These are phyloP conservation scores for Nymphalis c-album DNA, from an alignment of 2,888 invertebrate genomes.

Conservation along the genomic window DNA sequence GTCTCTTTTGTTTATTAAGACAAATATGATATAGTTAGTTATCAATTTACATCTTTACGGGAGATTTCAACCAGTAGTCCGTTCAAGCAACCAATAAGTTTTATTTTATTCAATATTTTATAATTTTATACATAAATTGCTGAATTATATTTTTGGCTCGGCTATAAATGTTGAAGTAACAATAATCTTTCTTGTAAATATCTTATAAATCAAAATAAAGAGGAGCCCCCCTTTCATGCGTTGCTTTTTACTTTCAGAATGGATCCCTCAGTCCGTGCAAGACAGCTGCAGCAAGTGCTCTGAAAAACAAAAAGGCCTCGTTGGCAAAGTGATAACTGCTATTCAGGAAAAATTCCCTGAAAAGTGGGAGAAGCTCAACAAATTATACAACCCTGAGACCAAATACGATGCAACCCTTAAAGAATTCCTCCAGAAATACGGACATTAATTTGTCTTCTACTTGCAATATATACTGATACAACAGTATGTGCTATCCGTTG, in stretches of 20 bases:
- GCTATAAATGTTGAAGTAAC: no score
- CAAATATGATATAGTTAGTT: not conserved
- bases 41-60: no score
- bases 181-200: not conserved
- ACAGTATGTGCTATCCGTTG: no score
- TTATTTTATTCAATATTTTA: no score
- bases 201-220: not conserved
- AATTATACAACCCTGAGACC: conserved; percentile 83
- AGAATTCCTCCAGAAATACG: conserved; percentile 50
- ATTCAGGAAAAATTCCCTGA: conserved; percentile 81
- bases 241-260: conserved; percentile 42
- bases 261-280: conserved; percentile 50
- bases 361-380: conserved; percentile 82
- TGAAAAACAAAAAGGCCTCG: conserved; percentile 80
- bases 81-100: no score
- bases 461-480: no score
- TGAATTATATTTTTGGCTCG: no score
- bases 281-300: conserved; percentile 83
- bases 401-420: conserved; percentile 79
- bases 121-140: no score
- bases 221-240: not conserved
- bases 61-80: no score
- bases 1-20: not conserved
- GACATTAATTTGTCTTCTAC: conserved; percentile 18
- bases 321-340: conserved; percentile 80